A percentile compares a stretch with the other conserved stretches of the same genome.
Conservation (phyloP, 2,888 invertebrate genomes). For the Blastobasis adustella region DNA sequence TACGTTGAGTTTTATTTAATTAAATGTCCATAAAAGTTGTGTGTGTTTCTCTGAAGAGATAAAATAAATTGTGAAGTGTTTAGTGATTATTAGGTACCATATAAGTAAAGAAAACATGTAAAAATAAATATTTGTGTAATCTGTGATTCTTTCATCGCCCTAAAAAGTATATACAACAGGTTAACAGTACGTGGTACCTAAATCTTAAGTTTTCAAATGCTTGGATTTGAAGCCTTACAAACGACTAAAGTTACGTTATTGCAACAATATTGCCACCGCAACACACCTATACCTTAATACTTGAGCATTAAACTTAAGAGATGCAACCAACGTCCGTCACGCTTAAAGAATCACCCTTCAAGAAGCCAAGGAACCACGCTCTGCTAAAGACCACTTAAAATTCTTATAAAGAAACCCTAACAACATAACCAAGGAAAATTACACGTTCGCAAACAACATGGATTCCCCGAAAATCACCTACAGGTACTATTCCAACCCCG, state of each 20-base stretch:
- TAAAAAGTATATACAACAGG: too few species aligned
- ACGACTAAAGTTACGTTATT: not conserved
- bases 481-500: constrained; percentile 85
- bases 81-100: too few species aligned
- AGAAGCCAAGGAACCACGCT: constrained; percentile 34
- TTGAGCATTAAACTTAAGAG: constrained; percentile 1
- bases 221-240: too few species aligned
- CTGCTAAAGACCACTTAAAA: constrained; percentile 20
- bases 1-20: not conserved
- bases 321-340: constrained; percentile 31
- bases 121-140: too few species aligned
- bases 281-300: not conserved
- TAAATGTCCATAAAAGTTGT: not conserved
- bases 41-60: not conserved
- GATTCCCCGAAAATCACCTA: constrained; percentile 70
- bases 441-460: constrained; percentile 46
- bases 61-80: too few species aligned
- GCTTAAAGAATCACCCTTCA: constrained; percentile 36
- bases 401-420: not conserved
- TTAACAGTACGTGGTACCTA: too few species aligned
- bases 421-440: constrained; percentile 27
- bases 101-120: too few species aligned
- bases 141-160: too few species aligned
- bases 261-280: not conserved
- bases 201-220: too few species aligned